Percentiles rank a stretch among this genome's conserved stretches.
Evolutionary conservation across 1,140 invertebrate genomes (phyloP).

Genomic region (Atta colombica): DNA sequence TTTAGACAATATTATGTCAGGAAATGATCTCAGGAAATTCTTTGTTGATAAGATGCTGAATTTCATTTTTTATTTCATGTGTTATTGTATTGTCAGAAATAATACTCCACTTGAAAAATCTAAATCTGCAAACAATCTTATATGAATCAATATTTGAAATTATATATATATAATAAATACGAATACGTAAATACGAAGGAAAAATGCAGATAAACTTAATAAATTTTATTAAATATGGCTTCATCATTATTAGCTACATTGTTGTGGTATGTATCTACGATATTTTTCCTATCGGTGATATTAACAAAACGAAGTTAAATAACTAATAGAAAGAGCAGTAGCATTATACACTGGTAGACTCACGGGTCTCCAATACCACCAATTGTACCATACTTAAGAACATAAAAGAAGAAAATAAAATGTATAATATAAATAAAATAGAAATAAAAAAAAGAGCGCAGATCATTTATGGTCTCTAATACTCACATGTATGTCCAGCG

Average conservation of each 20-base stretch:
- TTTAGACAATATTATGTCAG: constrained; percentile 20
- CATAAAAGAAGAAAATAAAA: constrained; percentile 32
- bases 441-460: constrained; percentile 2
- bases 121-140: constrained; percentile 26
- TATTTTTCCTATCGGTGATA: not conserved
- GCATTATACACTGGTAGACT: constrained; percentile 88
- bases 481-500: constrained; percentile 90
- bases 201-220: constrained; percentile 9
- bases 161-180: not conserved
- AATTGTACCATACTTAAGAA: constrained; percentile 93
- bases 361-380: constrained; percentile 93
- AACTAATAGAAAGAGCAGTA: constrained; percentile 89
- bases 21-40: constrained; percentile 37
- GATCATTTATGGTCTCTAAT: constrained; percentile 11
- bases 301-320: constrained; percentile 91
- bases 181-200: constrained; percentile 12
- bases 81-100: not conserved
- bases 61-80: constrained; percentile 10
- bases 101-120: constrained; percentile 21
- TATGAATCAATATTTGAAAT: not conserved
- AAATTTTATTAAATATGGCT: constrained; percentile 22
- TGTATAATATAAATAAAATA: constrained; percentile 21
- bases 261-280: not conserved
- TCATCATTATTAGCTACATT: not conserved
- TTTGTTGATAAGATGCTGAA: not conserved